These are phyloP conservation scores for Synanthedon tipuliformis DNA, from an alignment of 2,888 invertebrate species.

Conservation along the genomic window DNA sequence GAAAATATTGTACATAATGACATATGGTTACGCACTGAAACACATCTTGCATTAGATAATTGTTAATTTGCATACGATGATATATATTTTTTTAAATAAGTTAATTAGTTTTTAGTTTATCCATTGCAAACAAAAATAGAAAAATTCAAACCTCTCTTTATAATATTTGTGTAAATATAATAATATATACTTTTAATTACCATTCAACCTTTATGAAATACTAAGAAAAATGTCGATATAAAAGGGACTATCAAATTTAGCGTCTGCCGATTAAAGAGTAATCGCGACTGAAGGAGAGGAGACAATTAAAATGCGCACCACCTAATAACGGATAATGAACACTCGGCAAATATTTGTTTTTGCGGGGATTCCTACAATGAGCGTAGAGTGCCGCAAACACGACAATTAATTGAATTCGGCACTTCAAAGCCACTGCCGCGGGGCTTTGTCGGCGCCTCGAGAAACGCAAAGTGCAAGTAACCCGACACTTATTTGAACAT, in stretches of 20 bases:
- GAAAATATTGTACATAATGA: no score
- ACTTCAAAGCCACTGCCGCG: constrained; percentile 55
- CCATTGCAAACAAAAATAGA: no score
- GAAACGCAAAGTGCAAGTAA: constrained; percentile 33
- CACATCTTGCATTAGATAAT: no score
- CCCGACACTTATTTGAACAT: constrained; percentile 33
- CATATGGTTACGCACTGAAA: no score
- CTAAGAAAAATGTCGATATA: not conserved
- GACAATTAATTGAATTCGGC: constrained; percentile 70
- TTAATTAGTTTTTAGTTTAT: no score
- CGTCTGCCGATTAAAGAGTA: constrained; percentile 5
- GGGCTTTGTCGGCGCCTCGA: constrained; percentile 56
- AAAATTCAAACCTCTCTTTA: no score
- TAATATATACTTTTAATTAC: no score
- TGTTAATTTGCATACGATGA: no score
- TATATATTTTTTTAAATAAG: no score
- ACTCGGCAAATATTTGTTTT: constrained; percentile 65
- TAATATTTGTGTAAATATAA: no score
- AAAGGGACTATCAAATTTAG: not conserved
- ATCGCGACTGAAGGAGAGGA: constrained; percentile 10
- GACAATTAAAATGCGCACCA: constrained; percentile 45
- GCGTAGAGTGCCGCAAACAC: constrained; percentile 53
- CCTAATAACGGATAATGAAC: constrained; percentile 64
- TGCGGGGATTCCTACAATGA: constrained; percentile 53
- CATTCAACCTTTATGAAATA: not conserved